Evolutionary conservation across 2,888 invertebrate genomes (phyloP).

Genomic region (Dasysyrphus albostriatus): DNA sequence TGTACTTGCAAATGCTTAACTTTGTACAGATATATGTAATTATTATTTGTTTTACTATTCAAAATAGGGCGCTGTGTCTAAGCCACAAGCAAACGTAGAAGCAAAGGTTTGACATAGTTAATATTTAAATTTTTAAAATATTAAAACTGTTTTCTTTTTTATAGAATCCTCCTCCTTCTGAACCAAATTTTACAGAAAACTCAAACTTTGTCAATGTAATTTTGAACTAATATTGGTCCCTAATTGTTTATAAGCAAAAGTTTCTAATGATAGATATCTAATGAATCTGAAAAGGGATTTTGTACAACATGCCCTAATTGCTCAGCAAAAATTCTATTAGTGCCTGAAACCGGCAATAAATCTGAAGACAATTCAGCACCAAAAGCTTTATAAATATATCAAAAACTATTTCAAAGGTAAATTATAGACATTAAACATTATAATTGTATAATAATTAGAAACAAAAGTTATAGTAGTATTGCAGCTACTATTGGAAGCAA

Average conservation of each 20-base stretch:
- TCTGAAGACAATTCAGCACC: constrained; percentile 8
- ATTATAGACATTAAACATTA: background rate
- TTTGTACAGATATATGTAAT: background rate
- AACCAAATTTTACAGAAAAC: constrained; percentile 37
- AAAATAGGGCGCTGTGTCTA: constrained; percentile 26
- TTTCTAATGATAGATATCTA: constrained; percentile 38
- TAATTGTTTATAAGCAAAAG: constrained; percentile 36
- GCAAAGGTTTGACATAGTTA: constrained; percentile 25
- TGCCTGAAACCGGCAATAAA: constrained; percentile 77
- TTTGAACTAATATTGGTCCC: constrained; percentile 1
- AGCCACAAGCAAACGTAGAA: constrained; percentile 5
- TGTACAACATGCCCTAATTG: constrained; percentile 83
- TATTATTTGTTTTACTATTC: background rate
- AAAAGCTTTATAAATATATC: background rate
- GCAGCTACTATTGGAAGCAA: too few relatives aligned
- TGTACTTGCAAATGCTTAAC: background rate
- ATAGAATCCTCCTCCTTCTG: constrained; percentile 40
- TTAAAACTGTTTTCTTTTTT: background rate
- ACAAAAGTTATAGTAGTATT: too few relatives aligned
- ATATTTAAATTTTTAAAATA: background rate
- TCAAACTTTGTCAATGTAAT: constrained; percentile 43
- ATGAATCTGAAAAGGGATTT: constrained; percentile 79
- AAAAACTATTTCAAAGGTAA: constrained; percentile 12
- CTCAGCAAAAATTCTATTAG: constrained; percentile 81
- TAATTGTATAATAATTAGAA: too few relatives aligned